phyloP scores from a whole-genome alignment of 2,797 vertebrate genomes.

The Petrocephalus schoutedeni region DNA sequence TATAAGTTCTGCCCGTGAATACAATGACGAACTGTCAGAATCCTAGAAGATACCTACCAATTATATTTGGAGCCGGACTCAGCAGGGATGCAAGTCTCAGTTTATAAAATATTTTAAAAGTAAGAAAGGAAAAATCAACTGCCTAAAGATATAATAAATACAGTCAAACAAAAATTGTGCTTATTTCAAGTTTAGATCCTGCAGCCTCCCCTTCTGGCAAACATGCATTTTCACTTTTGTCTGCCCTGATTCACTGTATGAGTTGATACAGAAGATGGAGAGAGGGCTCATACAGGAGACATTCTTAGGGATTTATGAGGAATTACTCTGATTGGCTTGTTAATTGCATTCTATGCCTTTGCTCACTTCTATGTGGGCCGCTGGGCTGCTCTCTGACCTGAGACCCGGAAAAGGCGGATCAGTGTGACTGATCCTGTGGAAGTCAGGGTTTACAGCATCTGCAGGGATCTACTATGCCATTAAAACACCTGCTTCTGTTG shows the following conservation, averaged over 20 bases:
- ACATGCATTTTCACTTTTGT: background rate
- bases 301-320: background rate
- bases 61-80: background rate
- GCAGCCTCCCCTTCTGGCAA: background rate
- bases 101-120: constrained; percentile 1
- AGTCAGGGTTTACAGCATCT: background rate
- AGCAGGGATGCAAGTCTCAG: background rate
- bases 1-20: constrained; percentile 35
- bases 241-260: background rate
- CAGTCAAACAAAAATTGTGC: background rate
- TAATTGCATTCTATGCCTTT: background rate
- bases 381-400: background rate
- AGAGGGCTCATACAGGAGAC: background rate
- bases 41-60: constrained; percentile 28
- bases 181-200: background rate
- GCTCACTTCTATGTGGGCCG: background rate
- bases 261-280: background rate
- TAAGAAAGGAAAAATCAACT: background rate
- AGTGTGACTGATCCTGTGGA: background rate
- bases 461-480: background rate
- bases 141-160: background rate
- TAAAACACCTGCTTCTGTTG: background rate
- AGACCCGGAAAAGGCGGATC: background rate
- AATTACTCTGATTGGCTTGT: background rate
- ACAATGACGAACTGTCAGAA: constrained; percentile 64